Evolutionary conservation across 2,888 invertebrate species (phyloP).

Genomic region (Cacoxenus indagator): DNA sequence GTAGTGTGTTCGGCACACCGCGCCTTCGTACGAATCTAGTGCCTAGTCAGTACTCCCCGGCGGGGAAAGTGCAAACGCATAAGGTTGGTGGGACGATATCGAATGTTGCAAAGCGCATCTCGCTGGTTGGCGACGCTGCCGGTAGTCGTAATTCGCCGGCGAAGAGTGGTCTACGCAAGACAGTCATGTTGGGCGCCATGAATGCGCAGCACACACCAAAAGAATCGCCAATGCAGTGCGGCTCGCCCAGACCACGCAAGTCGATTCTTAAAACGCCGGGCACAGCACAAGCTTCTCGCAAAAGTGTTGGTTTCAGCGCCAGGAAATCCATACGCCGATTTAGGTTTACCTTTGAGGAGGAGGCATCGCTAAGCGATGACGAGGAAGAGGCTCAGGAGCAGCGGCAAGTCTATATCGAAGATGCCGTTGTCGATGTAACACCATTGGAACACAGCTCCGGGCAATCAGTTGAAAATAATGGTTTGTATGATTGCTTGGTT

Average conservation of each 20-base stretch:
- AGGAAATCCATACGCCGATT: conserved; percentile 58
- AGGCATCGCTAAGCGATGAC: conserved; percentile 34
- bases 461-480: background rate
- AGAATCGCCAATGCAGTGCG: conserved; percentile 4
- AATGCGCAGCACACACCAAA: conserved; percentile 24
- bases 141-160: no score
- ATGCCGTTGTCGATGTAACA: background rate
- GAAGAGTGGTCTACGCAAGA: conserved; percentile 35
- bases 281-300: conserved; percentile 44
- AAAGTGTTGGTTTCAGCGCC: conserved; percentile 61
- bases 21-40: conserved; percentile 39
- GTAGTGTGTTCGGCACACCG: background rate
- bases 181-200: conserved; percentile 41
- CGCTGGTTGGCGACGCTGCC: no score
- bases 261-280: conserved; percentile 68
- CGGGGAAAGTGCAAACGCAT: conserved; percentile 31
- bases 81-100: background rate
- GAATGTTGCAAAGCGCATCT: no score
- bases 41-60: conserved; percentile 47
- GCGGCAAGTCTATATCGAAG: background rate
- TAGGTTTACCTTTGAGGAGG: conserved; percentile 57
- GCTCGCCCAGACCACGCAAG: conserved; percentile 36
- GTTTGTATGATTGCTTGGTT: background rate
- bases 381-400: conserved; percentile 23
- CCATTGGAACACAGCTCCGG: background rate